Base-by-base conservation (phyloP, 2,888 invertebrate species). In the Pristionchus japonicus region DNA sequence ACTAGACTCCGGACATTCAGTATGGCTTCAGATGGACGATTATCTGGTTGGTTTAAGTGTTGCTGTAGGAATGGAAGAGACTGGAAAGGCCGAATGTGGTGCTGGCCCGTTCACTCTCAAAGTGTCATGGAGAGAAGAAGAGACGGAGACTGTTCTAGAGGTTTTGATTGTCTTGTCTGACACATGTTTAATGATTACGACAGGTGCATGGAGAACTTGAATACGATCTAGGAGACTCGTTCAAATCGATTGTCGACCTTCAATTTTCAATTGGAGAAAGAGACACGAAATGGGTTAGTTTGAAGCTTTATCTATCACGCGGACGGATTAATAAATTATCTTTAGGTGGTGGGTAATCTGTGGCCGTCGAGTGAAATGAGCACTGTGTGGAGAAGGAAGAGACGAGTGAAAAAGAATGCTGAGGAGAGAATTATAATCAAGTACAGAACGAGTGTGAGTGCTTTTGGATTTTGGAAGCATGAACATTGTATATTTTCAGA, bases 201-300 rank as follows among this genome's bases (percentile, higher is more conserved):
- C n/a, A 86, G 86, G 86, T 86, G 31, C 9, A 20, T 34, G 86
- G 70, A 9, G 3, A 15, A 23, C 20, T 67, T 34, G 86, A 86
- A 37, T n/a, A 70, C 34, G 86, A 86, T 40, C 70, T 86, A 15
- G 86, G 86, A 17, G 86, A 86, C 2, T 86, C 86, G 23, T 86
- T 86, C 49, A 27, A 70, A 27, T 49, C 86, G 0, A 31, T 86
- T 23, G 86, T 86, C 34, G 86, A 86, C 31, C 47, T 86, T 0
- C 67, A 49, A 37, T 31, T 86, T 34, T 57, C 70, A 6, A 57
- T 86, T 47, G 86, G 86, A 70, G 70, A 86, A 13, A 52, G 23
- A 20, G 85, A 64, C 64, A 23, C 27, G 64, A 27, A 86, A 70
- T 67, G 70, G 70, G 86, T 86, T 9, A 67, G 86, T 31, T 37